Conservation (phyloP, 2,888 invertebrate genomes). For the Oxyscelio sp. region DNA sequence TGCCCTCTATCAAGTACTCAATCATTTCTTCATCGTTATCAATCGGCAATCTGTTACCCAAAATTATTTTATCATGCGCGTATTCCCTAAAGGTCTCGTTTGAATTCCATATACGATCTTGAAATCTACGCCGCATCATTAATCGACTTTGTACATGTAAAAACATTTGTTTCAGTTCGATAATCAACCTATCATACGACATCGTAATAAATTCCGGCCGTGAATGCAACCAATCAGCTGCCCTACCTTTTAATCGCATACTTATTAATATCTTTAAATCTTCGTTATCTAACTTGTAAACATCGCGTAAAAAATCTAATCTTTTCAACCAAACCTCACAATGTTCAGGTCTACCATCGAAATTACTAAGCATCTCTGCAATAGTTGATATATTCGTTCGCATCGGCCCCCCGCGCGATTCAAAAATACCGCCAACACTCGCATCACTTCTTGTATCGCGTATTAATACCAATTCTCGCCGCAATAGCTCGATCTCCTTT, state of each 20-base stretch:
- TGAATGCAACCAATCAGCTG: conserved; percentile 4
- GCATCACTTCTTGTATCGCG: background rate
- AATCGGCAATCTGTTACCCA: background rate
- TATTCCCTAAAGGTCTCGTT: background rate
- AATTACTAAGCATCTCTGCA: background rate
- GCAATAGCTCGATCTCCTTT: background rate
- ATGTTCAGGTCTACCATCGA: conserved; percentile 8
- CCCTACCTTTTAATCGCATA: conserved; percentile 7
- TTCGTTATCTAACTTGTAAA: background rate
- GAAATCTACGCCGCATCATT: background rate
- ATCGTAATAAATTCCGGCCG: conserved; percentile 3
- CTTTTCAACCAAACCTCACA: conserved; percentile 1
- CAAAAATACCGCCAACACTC: background rate
- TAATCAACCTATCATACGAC: background rate
- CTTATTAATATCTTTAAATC: background rate
- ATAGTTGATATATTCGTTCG: background rate
- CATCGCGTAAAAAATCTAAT: background rate
- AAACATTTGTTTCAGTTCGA: background rate
- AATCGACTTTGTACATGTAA: background rate
- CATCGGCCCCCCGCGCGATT: background rate
- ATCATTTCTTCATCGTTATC: background rate
- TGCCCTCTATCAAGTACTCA: conserved; percentile 1
- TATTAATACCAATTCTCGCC: background rate
- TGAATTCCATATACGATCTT: background rate
- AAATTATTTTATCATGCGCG: background rate